Conservation (phyloP, 2,888 invertebrate species). For the Elgonia sp. region DNA sequence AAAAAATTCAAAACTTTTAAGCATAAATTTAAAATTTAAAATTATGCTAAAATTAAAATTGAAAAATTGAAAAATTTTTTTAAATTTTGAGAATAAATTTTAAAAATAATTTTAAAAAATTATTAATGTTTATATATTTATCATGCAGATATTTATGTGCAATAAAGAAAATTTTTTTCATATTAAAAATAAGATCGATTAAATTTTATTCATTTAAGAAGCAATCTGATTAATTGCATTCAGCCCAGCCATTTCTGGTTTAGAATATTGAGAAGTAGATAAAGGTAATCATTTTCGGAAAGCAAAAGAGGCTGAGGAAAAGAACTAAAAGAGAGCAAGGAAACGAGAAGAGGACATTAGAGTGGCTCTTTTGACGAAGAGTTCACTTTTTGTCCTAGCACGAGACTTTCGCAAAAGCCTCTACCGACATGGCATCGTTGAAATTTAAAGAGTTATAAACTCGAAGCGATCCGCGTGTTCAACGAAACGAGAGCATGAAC, state of each 20-base stretch:
- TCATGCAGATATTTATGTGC: neutral
- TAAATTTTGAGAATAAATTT: too few relatives aligned
- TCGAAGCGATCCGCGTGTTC: slow-evolving; percentile 75
- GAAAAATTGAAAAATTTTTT: too few relatives aligned
- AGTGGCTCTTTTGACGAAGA: slow-evolving; percentile 76
- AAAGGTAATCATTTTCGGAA: slow-evolving; percentile 77
- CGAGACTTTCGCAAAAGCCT: slow-evolving; percentile 71
- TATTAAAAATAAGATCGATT: neutral
- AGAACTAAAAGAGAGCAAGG: slow-evolving; percentile 71
- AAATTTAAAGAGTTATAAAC: slow-evolving; percentile 76
- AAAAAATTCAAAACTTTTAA: too few relatives aligned
- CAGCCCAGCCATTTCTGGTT: slow-evolving; percentile 35
- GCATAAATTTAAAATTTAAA: too few relatives aligned
- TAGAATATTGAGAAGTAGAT: slow-evolving; percentile 61
- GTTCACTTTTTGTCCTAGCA: slow-evolving; percentile 74
- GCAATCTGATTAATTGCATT: slow-evolving; percentile 31
- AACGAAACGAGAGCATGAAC: slow-evolving; percentile 72
- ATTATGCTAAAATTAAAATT: too few relatives aligned
- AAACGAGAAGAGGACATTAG: slow-evolving; percentile 76
- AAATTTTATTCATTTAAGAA: neutral
- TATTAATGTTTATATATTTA: too few relatives aligned
- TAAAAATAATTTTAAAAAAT: too few relatives aligned
- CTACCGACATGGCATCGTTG: slow-evolving; percentile 74
- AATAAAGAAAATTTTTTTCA: neutral
- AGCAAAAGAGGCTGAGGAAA: slow-evolving; percentile 64